Conservation (phyloP, 2,888 invertebrate genomes). For the Sminthurides aquaticus region DNA sequence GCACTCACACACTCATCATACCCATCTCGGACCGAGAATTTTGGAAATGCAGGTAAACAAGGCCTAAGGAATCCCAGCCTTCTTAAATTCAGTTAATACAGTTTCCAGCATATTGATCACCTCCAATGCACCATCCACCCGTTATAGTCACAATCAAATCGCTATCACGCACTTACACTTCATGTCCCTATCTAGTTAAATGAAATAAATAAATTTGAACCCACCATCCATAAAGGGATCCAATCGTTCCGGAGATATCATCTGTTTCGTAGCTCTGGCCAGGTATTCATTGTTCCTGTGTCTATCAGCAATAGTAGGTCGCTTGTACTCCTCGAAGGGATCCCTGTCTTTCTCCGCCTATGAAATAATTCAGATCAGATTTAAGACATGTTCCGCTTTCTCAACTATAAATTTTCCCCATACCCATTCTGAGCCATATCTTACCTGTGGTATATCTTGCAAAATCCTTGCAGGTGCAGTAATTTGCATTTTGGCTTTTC, state of each 20-base stretch:
- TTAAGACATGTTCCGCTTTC: too few relatives aligned
- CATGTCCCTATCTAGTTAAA: neutral
- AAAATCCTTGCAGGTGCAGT: slow-evolving; percentile 80
- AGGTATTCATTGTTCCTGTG: slow-evolving; percentile 84
- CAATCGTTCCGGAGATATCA: slow-evolving; percentile 91
- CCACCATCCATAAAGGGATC: slow-evolving; percentile 84
- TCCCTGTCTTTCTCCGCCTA: slow-evolving; percentile 87
- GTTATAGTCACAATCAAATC: neutral
- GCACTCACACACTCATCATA: neutral
- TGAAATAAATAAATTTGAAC: slow-evolving; percentile 27
- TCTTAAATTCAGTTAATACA: too few relatives aligned
- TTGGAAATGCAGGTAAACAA: neutral
- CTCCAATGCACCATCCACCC: neutral
- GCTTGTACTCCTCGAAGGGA: slow-evolving; percentile 84
- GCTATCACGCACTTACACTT: neutral
- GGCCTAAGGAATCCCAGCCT: too few relatives aligned
- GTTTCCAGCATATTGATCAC: neutral
- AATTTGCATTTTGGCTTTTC: slow-evolving; percentile 66
- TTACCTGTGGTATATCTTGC: slow-evolving; percentile 81
- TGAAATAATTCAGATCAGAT: slow-evolving; percentile 19
- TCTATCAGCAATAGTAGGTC: slow-evolving; percentile 87
- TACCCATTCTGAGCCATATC: too few relatives aligned
- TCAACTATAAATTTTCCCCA: too few relatives aligned
- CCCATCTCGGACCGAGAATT: neutral
- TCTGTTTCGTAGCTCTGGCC: slow-evolving; percentile 63